phyloP scores from a whole-genome alignment of 2,113 vertebrate species.

The Theropithecus gelada region DNA sequence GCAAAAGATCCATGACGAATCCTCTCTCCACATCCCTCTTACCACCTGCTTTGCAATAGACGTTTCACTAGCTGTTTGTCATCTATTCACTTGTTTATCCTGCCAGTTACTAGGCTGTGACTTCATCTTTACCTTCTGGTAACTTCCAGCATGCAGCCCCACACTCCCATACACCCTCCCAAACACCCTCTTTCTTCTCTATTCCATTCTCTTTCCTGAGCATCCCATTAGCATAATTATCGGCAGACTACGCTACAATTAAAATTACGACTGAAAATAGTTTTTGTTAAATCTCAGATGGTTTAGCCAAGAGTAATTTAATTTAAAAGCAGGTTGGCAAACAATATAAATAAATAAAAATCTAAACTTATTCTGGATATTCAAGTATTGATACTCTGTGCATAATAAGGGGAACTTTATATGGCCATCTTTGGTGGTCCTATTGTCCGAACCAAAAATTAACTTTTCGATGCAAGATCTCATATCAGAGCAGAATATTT shows the following conservation, averaged over 20 bases:
- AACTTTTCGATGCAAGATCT: not conserved
- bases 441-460: not conserved
- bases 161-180: not conserved
- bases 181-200: not conserved
- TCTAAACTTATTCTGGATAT: not conserved
- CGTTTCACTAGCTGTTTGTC: not conserved
- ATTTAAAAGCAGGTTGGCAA: not conserved
- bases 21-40: not conserved
- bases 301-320: not conserved
- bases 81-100: not conserved
- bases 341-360: not conserved
- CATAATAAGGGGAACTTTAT: not conserved
- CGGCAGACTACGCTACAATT: not conserved
- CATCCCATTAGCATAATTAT: not conserved
- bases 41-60: not conserved
- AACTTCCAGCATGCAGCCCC: not conserved
- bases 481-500: not conserved
- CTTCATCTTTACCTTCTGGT: not conserved
- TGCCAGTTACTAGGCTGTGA: not conserved
- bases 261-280: not conserved
- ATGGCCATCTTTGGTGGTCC: not conserved
- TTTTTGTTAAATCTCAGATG: slow-evolving; percentile 13
- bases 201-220: not conserved
- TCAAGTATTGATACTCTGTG: not conserved
- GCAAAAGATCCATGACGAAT: not conserved